Evolutionary conservation across 2,888 invertebrate genomes (phyloP).

Genomic region (Diarsia mendica): DNA sequence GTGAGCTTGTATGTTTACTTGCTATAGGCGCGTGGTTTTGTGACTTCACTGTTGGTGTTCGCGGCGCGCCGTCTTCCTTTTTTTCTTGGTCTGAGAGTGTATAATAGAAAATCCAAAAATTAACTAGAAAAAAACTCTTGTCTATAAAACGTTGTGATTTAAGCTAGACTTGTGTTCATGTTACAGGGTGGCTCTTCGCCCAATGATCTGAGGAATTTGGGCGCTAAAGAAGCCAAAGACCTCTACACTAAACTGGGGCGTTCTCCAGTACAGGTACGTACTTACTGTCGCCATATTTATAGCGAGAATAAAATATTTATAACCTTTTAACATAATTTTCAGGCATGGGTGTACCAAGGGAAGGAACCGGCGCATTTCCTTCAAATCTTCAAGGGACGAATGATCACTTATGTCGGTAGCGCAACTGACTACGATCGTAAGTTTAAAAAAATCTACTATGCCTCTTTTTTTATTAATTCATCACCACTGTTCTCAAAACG

Average conservation of each 20-base stretch:
- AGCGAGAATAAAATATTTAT: not conserved
- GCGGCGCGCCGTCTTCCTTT: too few species aligned
- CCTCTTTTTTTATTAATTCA: too few species aligned
- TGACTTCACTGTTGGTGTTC: too few species aligned
- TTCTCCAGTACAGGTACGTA: slow-evolving; percentile 87
- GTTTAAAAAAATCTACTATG: too few species aligned
- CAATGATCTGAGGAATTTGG: slow-evolving; percentile 93
- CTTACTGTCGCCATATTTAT: not conserved
- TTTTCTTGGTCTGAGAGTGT: too few species aligned
- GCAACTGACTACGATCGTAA: slow-evolving; percentile 91
- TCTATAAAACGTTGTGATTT: not conserved
- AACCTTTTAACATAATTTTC: slow-evolving; percentile 50
- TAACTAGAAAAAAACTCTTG: not conserved
- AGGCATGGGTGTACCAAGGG: slow-evolving; percentile 95
- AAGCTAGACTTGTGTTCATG: not conserved
- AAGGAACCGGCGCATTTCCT: slow-evolving; percentile 98
- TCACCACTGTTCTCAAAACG: too few species aligned
- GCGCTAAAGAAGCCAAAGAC: slow-evolving; percentile 91
- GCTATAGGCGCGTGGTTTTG: too few species aligned
- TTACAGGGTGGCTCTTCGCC: slow-evolving; percentile 94
- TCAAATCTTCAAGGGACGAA: slow-evolving; percentile 96
- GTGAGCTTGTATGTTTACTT: too few species aligned
- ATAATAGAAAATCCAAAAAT: not conserved
- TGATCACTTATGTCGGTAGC: slow-evolving; percentile 93
- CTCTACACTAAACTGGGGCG: slow-evolving; percentile 87